Percentiles rank a stretch among this genome's conserved stretches.
Conservation (phyloP, 1,140 invertebrate species). For the Leguminivora glycinivorella region DNA sequence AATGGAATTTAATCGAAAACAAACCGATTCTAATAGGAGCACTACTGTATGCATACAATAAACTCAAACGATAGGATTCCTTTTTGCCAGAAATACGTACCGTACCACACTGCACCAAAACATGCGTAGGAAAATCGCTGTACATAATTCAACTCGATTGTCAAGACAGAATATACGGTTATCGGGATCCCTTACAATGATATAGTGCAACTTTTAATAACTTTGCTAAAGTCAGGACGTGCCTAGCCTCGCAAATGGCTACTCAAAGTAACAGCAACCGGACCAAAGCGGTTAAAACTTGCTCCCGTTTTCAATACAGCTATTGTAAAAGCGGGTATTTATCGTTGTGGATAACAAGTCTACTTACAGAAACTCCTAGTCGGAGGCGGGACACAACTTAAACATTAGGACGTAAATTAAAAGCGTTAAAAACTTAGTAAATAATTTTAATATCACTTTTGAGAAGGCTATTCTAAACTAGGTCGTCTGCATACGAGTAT, state of each 20-base stretch:
- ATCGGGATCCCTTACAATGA: background rate
- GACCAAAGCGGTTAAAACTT: conserved; percentile 19
- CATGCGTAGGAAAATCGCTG: background rate
- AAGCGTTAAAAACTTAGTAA: too few species aligned
- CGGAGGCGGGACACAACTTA: background rate
- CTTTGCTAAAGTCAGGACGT: conserved; percentile 17
- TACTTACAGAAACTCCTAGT: background rate
- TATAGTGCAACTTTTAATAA: conserved; percentile 22
- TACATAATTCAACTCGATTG: background rate
- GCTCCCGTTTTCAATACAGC: conserved; percentile 5
- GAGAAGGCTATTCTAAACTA: too few species aligned
- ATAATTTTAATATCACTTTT: too few species aligned
- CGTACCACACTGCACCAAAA: background rate
- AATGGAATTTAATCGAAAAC: conserved; percentile 13
- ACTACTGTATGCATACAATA: background rate
- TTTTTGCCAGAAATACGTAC: too few species aligned
- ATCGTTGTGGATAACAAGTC: conserved; percentile 1
- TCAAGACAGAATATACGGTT: background rate
- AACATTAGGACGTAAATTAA: background rate
- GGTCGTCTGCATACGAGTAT: too few species aligned
- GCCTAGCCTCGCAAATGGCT: conserved; percentile 11
- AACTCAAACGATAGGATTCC: too few species aligned
- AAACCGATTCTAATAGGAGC: background rate
- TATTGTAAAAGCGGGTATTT: background rate
- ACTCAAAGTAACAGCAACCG: conserved; percentile 2